Evolutionary conservation across 2,888 invertebrate genomes (phyloP).

Genomic region (Neocrepidodera transversa): DNA sequence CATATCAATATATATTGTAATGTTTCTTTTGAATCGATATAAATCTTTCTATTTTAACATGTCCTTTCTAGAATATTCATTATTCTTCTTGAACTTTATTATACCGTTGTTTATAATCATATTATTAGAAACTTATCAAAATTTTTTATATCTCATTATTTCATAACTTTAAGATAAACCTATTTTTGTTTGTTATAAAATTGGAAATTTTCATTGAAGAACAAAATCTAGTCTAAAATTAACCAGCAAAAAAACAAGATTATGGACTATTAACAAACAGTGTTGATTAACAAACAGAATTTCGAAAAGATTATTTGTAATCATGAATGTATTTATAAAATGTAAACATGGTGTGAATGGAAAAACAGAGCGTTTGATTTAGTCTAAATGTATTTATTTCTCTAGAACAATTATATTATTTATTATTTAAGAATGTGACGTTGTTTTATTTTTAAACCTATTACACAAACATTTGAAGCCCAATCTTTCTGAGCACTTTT

Average conservation of each 20-base stretch:
- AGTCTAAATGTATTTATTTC: constrained; percentile 57
- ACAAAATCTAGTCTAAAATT: constrained; percentile 26
- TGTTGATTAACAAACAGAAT: constrained; percentile 50
- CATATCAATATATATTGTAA: no score
- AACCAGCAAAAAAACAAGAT: constrained; percentile 4
- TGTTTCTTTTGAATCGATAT: no score
- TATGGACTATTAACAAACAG: constrained; percentile 15
- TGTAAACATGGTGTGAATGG: constrained; percentile 47
- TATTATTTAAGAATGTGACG: constrained; percentile 46
- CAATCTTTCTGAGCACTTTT: no score
- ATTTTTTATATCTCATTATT: no score
- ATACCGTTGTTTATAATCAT: no score
- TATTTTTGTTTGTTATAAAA: no score
- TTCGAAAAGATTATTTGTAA: constrained; percentile 36
- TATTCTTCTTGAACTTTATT: no score
- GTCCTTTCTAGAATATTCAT: no score
- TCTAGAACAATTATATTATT: constrained; percentile 58
- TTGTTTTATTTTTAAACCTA: constrained; percentile 36
- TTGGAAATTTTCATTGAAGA: constrained; percentile 5
- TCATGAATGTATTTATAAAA: constrained; percentile 50
- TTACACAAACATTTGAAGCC: no score
- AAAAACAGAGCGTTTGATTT: constrained; percentile 43
- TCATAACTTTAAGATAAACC: no score
- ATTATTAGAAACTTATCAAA: no score
- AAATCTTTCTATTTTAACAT: no score